Evolutionary conservation across 2,113 vertebrate species (phyloP).

Genomic region (Cavia porcellus): DNA sequence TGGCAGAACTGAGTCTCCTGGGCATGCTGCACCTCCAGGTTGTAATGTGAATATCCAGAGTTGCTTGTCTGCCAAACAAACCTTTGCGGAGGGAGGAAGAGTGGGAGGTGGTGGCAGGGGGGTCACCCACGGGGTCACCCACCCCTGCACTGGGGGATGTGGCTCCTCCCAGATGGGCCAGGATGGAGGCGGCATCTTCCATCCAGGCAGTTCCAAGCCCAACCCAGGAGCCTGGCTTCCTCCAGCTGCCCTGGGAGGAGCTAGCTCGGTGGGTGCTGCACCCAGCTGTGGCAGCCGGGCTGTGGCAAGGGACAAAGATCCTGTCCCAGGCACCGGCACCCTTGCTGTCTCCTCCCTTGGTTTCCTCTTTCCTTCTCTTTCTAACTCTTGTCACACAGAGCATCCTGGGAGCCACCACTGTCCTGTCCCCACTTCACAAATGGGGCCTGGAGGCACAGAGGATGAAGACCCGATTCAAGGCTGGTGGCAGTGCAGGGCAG

Average conservation of each 20-base stretch:
- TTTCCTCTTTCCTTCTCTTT: not conserved
- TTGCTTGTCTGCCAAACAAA: not conserved
- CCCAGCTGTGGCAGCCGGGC: not conserved
- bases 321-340: not conserved
- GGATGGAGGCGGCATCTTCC: not conserved
- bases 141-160: accelerated
- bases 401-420: too few relatives aligned
- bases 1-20: accelerated
- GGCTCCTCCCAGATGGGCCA: not conserved
- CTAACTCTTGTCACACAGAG: not conserved
- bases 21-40: accelerated
- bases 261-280: not conserved
- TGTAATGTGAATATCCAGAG: accelerated
- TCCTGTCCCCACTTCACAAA: not conserved
- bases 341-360: accelerated
- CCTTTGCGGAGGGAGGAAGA: not conserved
- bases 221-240: not conserved
- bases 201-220: not conserved
- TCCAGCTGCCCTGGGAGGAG: not conserved
- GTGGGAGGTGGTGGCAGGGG: not conserved
- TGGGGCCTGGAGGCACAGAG: not conserved
- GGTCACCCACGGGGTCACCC: accelerated
- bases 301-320: not conserved
- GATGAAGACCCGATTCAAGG: accelerated
- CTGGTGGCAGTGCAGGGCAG: not conserved